phyloP scores from a whole-genome alignment of 2,797 vertebrate genomes.

The Lagocephalus sceleratus region DNA sequence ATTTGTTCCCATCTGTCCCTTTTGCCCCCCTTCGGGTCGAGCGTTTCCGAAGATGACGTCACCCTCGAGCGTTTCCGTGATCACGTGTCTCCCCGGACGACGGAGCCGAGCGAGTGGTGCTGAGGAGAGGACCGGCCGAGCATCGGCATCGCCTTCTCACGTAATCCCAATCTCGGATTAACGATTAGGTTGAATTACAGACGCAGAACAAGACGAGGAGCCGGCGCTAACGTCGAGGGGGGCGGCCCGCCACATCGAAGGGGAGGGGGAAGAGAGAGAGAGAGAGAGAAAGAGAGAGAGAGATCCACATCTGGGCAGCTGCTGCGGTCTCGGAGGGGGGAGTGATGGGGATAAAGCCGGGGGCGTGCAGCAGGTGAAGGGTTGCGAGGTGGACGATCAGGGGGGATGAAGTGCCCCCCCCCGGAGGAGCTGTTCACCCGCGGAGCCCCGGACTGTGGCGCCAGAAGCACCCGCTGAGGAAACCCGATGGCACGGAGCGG shows the following conservation, averaged over 20 bases:
- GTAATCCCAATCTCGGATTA: neutral
- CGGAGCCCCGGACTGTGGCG: slow-evolving; percentile 2
- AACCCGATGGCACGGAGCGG: slow-evolving; percentile 47
- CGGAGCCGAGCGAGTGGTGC: slow-evolving; percentile 62
- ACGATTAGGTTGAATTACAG: neutral
- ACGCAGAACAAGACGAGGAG: neutral
- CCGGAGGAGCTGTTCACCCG: too few species aligned
- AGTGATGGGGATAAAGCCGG: slow-evolving; percentile 33
- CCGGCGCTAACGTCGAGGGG: neutral
- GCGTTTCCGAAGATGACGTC: slow-evolving; percentile 62
- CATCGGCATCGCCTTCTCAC: slow-evolving; percentile 14
- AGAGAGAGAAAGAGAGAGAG: too few species aligned
- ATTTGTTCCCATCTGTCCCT: too few species aligned
- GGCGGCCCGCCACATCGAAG: neutral
- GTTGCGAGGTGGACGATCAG: too few species aligned
- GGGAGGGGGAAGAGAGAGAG: too few species aligned
- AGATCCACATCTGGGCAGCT: slow-evolving; percentile 4
- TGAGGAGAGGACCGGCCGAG: slow-evolving; percentile 42
- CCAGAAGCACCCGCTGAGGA: slow-evolving; percentile 18
- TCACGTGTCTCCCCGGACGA: slow-evolving; percentile 81
- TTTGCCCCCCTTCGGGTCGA: too few species aligned
- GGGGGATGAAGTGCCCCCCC: too few species aligned
- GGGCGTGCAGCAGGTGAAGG: slow-evolving; percentile 33
- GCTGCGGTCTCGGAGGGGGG: slow-evolving; percentile 2
- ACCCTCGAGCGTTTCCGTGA: slow-evolving; percentile 67